Conservation (phyloP, 2,797 vertebrate genomes). For the Pteronotus mesoamericanus region DNA sequence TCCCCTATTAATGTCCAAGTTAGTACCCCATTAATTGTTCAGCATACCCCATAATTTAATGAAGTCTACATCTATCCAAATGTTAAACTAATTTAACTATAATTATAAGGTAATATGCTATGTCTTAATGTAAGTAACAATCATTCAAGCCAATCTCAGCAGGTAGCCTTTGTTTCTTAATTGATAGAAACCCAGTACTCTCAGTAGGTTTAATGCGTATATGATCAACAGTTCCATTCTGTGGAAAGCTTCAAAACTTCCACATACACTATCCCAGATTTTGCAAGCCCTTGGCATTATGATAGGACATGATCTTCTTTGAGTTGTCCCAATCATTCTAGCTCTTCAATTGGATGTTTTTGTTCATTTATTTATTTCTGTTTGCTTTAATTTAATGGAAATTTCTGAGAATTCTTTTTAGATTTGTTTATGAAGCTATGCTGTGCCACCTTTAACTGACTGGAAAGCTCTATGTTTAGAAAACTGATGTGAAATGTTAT, state of each 20-base stretch:
- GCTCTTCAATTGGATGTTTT: background rate
- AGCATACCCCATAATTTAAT: background rate
- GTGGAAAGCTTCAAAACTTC: background rate
- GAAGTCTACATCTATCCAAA: background rate
- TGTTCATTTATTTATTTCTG: background rate
- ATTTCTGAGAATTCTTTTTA: background rate
- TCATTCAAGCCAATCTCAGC: background rate
- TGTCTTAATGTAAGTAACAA: background rate
- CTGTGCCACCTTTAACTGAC: background rate
- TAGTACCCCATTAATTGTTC: background rate
- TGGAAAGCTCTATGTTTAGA: slow-evolving; percentile 47
- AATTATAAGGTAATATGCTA: background rate
- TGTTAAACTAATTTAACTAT: background rate
- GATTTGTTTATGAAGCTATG: background rate
- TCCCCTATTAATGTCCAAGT: background rate
- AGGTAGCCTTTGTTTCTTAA: background rate
- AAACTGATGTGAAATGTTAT: background rate
- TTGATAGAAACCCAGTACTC: background rate
- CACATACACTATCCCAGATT: background rate
- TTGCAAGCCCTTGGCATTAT: background rate
- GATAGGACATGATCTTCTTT: background rate
- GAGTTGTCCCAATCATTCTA: background rate
- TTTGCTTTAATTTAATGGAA: background rate
- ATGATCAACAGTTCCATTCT: background rate
- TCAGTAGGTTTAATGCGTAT: background rate